Percentiles rank a stretch among this genome's conserved stretches.
Conservation (phyloP, 2,888 invertebrate species). For the Hypena proboscidalis region DNA sequence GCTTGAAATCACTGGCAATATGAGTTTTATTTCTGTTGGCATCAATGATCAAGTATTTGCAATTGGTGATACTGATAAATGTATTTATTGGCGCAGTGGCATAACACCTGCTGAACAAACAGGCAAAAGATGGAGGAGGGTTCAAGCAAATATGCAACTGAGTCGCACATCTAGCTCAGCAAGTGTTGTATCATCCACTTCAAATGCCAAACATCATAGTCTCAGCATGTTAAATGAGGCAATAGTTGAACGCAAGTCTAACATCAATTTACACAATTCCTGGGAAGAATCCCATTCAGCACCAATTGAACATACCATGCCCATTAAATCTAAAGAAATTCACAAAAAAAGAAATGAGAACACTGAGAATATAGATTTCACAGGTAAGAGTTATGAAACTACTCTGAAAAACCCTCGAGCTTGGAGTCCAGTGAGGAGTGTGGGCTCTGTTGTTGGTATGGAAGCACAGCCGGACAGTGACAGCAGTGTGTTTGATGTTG, state of each 20-base stretch:
- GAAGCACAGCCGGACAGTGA: constrained; percentile 95
- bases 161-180: constrained; percentile 93
- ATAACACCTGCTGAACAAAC: constrained; percentile 91
- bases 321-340: constrained; percentile 76
- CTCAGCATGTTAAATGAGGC: constrained; percentile 81
- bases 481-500: constrained; percentile 92
- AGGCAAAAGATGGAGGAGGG: constrained; percentile 94
- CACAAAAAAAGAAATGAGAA: constrained; percentile 64
- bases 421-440: constrained; percentile 95
- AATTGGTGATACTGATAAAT: constrained; percentile 92
- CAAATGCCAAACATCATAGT: constrained; percentile 89
- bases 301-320: constrained; percentile 89
- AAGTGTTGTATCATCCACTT: constrained; percentile 87
- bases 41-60: constrained; percentile 96
- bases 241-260: constrained; percentile 72
- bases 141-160: constrained; percentile 92
- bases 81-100: constrained; percentile 92
- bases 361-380: constrained; percentile 81
- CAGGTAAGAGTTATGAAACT: constrained; percentile 89
- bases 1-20: constrained; percentile 95
- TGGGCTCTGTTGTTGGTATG: constrained; percentile 93
- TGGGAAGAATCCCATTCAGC: constrained; percentile 91
- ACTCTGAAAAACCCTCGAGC: constrained; percentile 92
- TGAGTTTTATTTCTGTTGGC: constrained; percentile 93
- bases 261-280: constrained; percentile 85